phyloP scores from a whole-genome alignment of 2,113 vertebrate species.

The Solea solea region DNA sequence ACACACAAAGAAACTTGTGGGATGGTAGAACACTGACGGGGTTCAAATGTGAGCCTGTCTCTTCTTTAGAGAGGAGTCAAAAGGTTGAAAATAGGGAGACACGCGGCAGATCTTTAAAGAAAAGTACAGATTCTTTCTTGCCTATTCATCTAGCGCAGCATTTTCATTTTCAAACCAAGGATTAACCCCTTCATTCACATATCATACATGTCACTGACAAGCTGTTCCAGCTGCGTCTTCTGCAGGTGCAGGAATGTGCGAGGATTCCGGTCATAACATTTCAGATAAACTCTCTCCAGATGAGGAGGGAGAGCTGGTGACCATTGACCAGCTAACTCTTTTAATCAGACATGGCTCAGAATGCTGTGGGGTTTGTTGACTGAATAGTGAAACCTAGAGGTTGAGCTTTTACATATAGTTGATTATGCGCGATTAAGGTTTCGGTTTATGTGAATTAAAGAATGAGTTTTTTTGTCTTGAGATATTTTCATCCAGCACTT shows the following conservation, averaged over 20 bases:
- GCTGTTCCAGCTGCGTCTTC: constrained; percentile 1
- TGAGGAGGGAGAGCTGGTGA: constrained; percentile 3
- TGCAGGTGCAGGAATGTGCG: constrained; percentile 41
- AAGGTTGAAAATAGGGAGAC: too few relatives aligned
- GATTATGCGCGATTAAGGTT: too few relatives aligned
- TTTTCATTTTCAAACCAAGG: neutral
- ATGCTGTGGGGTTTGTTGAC: too few relatives aligned
- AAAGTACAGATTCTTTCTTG: neutral
- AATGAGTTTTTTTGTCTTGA: too few relatives aligned
- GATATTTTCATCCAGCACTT: too few relatives aligned
- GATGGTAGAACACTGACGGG: too few relatives aligned
- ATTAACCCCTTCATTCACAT: constrained; percentile 10
- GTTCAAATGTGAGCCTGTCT: too few relatives aligned
- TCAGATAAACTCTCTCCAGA: neutral
- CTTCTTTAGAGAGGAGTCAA: too few relatives aligned
- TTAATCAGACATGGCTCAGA: neutral
- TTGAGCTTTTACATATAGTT: too few relatives aligned
- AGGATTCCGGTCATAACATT: constrained; percentile 10
- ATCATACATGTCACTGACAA: neutral
- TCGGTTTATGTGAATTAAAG: too few relatives aligned
- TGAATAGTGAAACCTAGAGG: too few relatives aligned
- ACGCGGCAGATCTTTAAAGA: neutral
- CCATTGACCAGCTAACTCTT: constrained; percentile 1
- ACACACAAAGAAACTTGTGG: too few relatives aligned
- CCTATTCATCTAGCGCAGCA: neutral